These are phyloP conservation scores for Lasioglossum lativentre DNA, from an alignment of 2,888 invertebrate genomes.

Conservation along the genomic window DNA sequence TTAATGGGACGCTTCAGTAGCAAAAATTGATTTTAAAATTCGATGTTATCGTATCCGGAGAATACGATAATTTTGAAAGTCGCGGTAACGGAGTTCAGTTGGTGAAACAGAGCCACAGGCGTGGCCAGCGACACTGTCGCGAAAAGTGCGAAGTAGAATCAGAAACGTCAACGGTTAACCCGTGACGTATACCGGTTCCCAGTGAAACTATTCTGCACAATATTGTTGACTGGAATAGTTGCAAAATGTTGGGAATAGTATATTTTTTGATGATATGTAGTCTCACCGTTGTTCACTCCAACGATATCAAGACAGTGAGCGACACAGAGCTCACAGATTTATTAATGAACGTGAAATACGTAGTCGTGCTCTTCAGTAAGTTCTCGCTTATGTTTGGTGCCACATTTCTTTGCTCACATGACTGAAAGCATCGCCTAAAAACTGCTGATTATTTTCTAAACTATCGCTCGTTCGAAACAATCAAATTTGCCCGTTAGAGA, in stretches of 20 bases:
- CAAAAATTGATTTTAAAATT: too few species aligned
- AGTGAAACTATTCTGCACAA: slow-evolving; percentile 48
- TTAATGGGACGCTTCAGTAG: background rate
- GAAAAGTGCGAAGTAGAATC: background rate
- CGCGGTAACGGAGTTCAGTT: background rate
- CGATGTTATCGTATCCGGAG: too few species aligned
- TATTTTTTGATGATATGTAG: slow-evolving; percentile 58
- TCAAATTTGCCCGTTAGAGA: background rate
- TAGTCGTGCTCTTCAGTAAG: slow-evolving; percentile 93
- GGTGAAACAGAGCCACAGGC: background rate
- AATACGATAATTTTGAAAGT: background rate
- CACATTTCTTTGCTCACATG: background rate
- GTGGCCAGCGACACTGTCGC: background rate
- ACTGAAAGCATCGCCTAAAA: background rate
- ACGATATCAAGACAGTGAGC: slow-evolving; percentile 88
- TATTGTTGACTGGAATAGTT: slow-evolving; percentile 13
- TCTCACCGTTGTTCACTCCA: slow-evolving; percentile 52
- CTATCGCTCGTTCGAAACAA: background rate
- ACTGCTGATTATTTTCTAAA: background rate
- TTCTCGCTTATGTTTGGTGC: slow-evolving; percentile 74
- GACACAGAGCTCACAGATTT: slow-evolving; percentile 93
- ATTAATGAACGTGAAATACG: slow-evolving; percentile 91
- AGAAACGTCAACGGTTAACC: slow-evolving; percentile 26
- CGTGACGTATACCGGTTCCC: slow-evolving; percentile 62
- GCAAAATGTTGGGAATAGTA: slow-evolving; percentile 63